phyloP scores from a whole-genome alignment of 2,113 vertebrate species.

The Synodontis membranacea region DNA sequence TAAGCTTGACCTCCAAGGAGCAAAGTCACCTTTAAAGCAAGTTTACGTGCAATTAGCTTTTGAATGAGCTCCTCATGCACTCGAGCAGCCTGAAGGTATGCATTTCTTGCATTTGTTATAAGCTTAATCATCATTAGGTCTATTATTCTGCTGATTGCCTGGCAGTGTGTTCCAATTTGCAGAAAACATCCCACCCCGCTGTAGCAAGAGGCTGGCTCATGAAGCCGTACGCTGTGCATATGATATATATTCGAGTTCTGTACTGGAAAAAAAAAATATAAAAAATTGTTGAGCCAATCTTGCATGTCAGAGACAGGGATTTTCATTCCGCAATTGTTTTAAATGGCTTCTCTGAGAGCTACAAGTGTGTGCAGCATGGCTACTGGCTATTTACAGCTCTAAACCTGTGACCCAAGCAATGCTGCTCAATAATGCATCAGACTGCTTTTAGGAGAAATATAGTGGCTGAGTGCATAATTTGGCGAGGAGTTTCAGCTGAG shows the following conservation, averaged over 20 bases:
- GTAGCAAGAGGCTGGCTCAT: background rate
- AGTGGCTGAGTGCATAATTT: slow-evolving; percentile 29
- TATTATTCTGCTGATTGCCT: background rate
- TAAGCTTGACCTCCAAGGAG: slow-evolving; percentile 41
- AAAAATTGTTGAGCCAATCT: background rate
- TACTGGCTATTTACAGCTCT: slow-evolving; percentile 41
- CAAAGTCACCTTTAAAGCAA: slow-evolving; percentile 24
- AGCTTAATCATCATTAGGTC: background rate
- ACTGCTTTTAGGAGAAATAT: slow-evolving; percentile 49
- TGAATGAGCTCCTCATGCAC: background rate
- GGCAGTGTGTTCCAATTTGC: background rate
- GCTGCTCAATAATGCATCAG: slow-evolving; percentile 56
- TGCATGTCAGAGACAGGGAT: background rate
- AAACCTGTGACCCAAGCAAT: slow-evolving; percentile 25
- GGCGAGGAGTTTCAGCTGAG: slow-evolving; percentile 29
- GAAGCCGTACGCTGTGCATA: background rate
- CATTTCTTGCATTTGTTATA: background rate
- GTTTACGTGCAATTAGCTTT: slow-evolving; percentile 36
- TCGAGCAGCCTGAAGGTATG: background rate
- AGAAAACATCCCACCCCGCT: background rate
- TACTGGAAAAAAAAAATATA: slow-evolving; percentile 5
- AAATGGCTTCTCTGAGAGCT: background rate
- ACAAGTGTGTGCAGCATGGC: slow-evolving; percentile 26
- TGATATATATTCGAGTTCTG: slow-evolving; percentile 21
- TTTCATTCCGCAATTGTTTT: slow-evolving; percentile 9